Evolutionary conservation across 1,140 invertebrate genomes (phyloP).

Genomic region (Drosophila obscura): DNA sequence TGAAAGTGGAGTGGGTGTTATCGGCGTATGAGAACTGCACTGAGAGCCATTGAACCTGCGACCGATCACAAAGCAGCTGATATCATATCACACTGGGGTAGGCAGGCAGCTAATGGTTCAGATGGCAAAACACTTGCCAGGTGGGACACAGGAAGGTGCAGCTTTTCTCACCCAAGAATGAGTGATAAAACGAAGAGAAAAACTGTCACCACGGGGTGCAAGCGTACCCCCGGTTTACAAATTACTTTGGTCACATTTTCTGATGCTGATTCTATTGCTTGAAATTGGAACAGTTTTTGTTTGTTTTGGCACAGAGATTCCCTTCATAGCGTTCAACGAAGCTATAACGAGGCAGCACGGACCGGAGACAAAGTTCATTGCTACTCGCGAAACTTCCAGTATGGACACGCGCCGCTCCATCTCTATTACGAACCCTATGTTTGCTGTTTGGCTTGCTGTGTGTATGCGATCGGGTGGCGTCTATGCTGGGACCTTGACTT

Average conservation of each 20-base stretch:
- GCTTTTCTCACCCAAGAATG: too few relatives aligned
- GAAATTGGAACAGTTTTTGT: not conserved
- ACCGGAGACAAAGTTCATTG: constrained; percentile 66
- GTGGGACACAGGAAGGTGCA: constrained; percentile 6
- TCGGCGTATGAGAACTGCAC: constrained; percentile 20
- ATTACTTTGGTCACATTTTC: not conserved
- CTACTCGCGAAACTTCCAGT: constrained; percentile 21
- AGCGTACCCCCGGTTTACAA: too few relatives aligned
- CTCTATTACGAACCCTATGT: constrained; percentile 9
- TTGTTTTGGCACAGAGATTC: not conserved
- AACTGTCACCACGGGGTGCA: not conserved
- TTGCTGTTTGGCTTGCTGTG: too few relatives aligned
- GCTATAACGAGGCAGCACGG: constrained; percentile 43
- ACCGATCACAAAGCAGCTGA: constrained; percentile 15
- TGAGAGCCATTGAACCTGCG: constrained; percentile 18
- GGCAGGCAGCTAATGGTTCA: not conserved
- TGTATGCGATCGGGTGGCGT: constrained; percentile 23
- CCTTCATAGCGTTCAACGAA: constrained; percentile 11
- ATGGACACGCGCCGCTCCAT: constrained; percentile 23
- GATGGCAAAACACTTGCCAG: constrained; percentile 21
- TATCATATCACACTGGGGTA: not conserved
- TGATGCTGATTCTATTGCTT: not conserved
- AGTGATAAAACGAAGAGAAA: not conserved
- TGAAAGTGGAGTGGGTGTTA: constrained; percentile 11
- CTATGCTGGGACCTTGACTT: constrained; percentile 68